Base-by-base conservation (phyloP, 2,888 invertebrate genomes). In the Catocala nupta region DNA sequence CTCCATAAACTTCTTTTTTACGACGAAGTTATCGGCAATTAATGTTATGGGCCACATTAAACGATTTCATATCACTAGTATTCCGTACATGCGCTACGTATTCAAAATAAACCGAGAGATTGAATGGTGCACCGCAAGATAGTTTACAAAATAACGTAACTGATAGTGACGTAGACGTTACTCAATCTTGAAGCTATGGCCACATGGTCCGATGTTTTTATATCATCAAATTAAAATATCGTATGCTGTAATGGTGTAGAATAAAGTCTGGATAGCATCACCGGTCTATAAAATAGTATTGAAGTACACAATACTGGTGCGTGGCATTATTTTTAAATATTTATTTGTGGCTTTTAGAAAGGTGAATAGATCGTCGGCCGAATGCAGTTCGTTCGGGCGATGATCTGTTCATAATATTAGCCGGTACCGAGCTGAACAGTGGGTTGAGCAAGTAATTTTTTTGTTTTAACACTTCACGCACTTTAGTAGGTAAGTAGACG, bases 161-260 rank as follows among this genome's bases (percentile, higher is more conserved):
- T 59, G 56, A 57, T 68, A 65, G 65, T 77, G 66, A 75, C 75
- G 77, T 56, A 57, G n/a, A 50, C 53, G 67, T 77, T 77, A 77
- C 77, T 63, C 76, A 75, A 77, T 70, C 69, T 53, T 59, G n/a
- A 49, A 43, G 43, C 33, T 43, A 50, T 36, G 50, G 53, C 56
- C 63, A 68, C 64, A 55, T 65, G 75, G 59, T 62, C 55, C 51
- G 50, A 55, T 61, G 63, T 75, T 88, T 84, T 84, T 84, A 85
- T 83, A 85, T 72, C 79, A 74, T 81, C 81, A 77, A 84, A 87
- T 86, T 86, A 85, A 85, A 86, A 85, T 83, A 81, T 84, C 85
- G 67, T 78, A 76, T 73, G 81, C 75, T 81, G 71, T 78, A 85
- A 84, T 81, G 76, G 78, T 77, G 70, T 67, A 61, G 63, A 75